Evolutionary conservation across 2,888 invertebrate genomes (phyloP), one percentile per base, ranked within the genome.

Genomic region (Drosophila antonietae): DNA sequence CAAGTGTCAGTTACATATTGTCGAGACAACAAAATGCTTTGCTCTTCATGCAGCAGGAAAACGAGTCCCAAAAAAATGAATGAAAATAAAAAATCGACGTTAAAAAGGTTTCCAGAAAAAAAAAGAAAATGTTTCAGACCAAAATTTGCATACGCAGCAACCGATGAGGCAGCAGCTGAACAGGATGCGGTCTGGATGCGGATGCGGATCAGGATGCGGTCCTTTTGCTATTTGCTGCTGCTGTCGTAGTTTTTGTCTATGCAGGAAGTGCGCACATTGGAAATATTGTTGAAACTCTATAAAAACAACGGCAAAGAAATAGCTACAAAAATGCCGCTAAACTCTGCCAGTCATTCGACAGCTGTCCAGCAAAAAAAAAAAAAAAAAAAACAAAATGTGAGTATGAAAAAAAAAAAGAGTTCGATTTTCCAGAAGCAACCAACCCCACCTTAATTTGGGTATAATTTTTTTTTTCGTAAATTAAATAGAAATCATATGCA

Each of bases 401-500:
- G 39, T 39, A 39, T 39, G 57, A 33, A 47, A 20, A 37, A 58
- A 58, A 68, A 44, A 57, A 46, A 58, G 31, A 55, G 15, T 46
- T 47, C n/a, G 28, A 61, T 68, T 64, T 44, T 18, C 33, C 60
- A 56, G 31, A 10, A 51, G 51, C 64, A 9, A 7, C 51, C 55
- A 68, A 20, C 63, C 65, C 63, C 71, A 71, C 76, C 53, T 80
- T 47, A 63, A 58, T 37, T 18, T 61, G 58, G 60, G 33, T 49
- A 41, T 61, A 47, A 10, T 55, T 51, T 79, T 70, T 20, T 2
- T 20, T 75, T 63, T 71, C 43, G 53, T 37, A 83, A 86, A 80
- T 88, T 78, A 88, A 85, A 85, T 78, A 80, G 69, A 88, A 90
- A 88, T 90, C 81, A 89, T 90, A 87, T 87, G 90, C 90, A 90